Base-by-base conservation (phyloP, 1,140 invertebrate genomes). In the Piezodorus guildinii region DNA sequence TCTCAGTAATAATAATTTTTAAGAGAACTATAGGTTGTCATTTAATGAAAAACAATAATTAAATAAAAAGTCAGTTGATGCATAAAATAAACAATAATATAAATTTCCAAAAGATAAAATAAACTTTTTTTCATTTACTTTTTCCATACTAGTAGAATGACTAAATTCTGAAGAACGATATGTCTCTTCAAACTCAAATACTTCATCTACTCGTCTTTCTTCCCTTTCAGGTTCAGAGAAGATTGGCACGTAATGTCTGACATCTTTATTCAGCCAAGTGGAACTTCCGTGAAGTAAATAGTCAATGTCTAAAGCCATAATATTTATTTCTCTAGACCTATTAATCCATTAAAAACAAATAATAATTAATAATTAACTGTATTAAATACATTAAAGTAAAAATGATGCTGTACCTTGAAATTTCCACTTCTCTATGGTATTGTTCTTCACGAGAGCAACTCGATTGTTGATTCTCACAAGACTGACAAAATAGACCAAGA, bases 391-490 rank as follows among this genome's bases (percentile, higher is more conserved):
- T 30, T 30, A 4, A 30, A 8, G 27, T 30, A 3, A 30, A 30
- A 4, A 30, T 30, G 27, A 4, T 30, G 27, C 54, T n/a, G 12
- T 39, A 39, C 30, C 54, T 25, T 6, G n/a, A 16, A 58, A 34
- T 17, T 23, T 21, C 17, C 6, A 21, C n/a, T 23, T 58, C 54
- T 58, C 54, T 58, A 8, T 58, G 30, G 15, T 58, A 58, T 27
- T 58, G 54, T 58, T 58, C 54, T n/a, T 58, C 54, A n/a, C 54
- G n/a, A 58, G 30, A 16, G 30, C 8, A 8, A 34, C 23, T 27
- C 54, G n/a, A 16, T 58, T 58, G 21, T 58, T 58, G 16, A 58
- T 58, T 23, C 54, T 58, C 6, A 58, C 54, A 8, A 58, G 16
- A 27, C 23, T 58, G 10, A 58, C 23, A 21, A 58, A 23, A 23